phyloP scores from a whole-genome alignment of 2,888 invertebrate species.

The Chydorus sphaericus region DNA sequence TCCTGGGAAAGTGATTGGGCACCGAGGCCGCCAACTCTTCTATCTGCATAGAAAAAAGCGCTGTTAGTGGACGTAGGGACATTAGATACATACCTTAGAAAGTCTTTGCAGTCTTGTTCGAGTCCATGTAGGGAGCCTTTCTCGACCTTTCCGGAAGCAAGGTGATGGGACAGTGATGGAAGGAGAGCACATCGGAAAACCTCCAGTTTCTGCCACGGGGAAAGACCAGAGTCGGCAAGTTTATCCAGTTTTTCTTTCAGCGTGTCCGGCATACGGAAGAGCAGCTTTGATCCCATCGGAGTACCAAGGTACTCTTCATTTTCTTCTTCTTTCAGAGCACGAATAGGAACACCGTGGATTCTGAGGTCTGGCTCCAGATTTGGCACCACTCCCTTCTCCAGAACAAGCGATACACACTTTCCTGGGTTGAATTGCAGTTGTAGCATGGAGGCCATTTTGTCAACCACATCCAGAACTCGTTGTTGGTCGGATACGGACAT shows the following conservation, averaged over 20 bases:
- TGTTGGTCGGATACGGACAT: not conserved
- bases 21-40: not conserved
- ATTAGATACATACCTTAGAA: not conserved
- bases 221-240: not conserved
- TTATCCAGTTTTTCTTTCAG: not conserved
- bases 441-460: not conserved
- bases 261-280: not conserved
- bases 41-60: not conserved
- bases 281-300: not conserved
- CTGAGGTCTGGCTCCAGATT: not conserved
- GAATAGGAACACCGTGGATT: not conserved
- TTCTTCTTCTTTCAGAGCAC: not conserved
- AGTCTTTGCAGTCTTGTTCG: not conserved
- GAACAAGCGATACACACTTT: not conserved
- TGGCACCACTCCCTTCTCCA: not conserved
- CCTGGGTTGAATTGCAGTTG: not conserved
- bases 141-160: not conserved
- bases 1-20: not conserved
- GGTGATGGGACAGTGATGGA: not conserved
- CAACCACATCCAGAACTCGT: not conserved
- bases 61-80: not conserved
- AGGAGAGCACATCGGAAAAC: not conserved
- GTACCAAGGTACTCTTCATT: not conserved
- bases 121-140: not conserved
- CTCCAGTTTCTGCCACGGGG: not conserved